phyloP scores from a whole-genome alignment of 2,888 invertebrate species.

The Archips crataeganus region DNA sequence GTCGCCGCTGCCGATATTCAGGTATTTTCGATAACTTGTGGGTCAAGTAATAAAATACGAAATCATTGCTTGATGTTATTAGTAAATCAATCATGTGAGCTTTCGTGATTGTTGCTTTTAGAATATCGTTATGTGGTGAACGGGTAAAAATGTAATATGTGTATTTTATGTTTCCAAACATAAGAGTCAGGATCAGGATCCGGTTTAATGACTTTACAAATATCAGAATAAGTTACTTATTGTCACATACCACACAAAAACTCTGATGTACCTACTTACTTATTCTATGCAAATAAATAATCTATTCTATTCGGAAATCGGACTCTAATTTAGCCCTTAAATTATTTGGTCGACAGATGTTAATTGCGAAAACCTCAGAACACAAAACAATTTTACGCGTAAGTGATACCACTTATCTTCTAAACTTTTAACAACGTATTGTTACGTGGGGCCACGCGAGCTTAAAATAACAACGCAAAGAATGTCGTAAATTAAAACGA shows the following conservation, averaged over 20 bases:
- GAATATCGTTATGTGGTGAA: not conserved
- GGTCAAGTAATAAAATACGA: conserved; percentile 6
- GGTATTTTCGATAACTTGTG: conserved; percentile 46
- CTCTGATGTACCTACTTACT: too few species aligned
- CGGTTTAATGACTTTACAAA: too few species aligned
- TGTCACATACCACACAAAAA: too few species aligned
- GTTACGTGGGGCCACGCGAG: conserved; percentile 16
- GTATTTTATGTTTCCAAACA: not conserved
- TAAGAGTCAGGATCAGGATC: too few species aligned
- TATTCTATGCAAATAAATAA: too few species aligned
- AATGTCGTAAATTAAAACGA: conserved; percentile 32
- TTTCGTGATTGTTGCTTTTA: not conserved
- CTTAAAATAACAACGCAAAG: conserved; percentile 11
- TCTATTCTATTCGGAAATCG: not conserved
- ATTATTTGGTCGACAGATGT: not conserved
- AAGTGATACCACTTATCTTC: conserved; percentile 5
- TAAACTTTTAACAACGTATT: conserved; percentile 13
- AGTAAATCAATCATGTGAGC: conserved; percentile 2
- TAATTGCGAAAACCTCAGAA: not conserved
- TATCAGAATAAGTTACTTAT: too few species aligned
- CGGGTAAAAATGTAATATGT: not conserved
- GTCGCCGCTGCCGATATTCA: conserved; percentile 49
- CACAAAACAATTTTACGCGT: not conserved
- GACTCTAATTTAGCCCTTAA: not conserved
- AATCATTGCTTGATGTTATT: not conserved